A percentile compares a stretch with the other conserved stretches of the same genome.
Conservation (phyloP, 1,140 invertebrate species). For the Augochlora pura region DNA sequence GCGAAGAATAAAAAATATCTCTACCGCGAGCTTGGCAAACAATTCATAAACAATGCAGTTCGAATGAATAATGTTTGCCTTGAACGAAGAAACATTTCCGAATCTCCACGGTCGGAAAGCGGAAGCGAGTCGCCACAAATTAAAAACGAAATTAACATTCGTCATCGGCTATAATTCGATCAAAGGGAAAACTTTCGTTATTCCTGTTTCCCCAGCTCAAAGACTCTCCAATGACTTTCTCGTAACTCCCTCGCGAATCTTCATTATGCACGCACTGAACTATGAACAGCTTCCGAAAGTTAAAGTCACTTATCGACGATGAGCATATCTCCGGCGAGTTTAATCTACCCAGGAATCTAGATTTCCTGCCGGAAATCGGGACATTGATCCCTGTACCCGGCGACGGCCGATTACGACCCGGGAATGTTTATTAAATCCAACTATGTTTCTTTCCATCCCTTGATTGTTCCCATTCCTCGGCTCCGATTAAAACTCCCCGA, state of each 20-base stretch:
- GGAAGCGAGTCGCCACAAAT: background rate
- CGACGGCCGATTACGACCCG: conserved; percentile 60
- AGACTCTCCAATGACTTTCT: conserved; percentile 53
- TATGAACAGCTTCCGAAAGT: conserved; percentile 64
- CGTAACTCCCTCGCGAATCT: conserved; percentile 57
- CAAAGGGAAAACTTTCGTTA: conserved; percentile 53
- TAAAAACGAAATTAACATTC: conserved; percentile 16
- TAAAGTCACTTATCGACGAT: conserved; percentile 64
- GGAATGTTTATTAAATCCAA: conserved; percentile 65
- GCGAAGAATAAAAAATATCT: too few species aligned
- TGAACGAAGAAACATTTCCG: background rate
- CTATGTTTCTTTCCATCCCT: conserved; percentile 55
- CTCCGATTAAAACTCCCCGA: conserved; percentile 32
- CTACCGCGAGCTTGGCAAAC: too few species aligned
- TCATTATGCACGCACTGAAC: conserved; percentile 63
- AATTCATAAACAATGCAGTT: too few species aligned
- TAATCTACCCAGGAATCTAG: conserved; percentile 63
- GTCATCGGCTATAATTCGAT: conserved; percentile 32
- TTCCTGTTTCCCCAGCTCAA: conserved; percentile 37
- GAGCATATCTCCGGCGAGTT: conserved; percentile 62
- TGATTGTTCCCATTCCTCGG: conserved; percentile 24
- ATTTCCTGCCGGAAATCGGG: conserved; percentile 54
- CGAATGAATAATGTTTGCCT: too few species aligned
- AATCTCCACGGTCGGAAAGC: background rate
- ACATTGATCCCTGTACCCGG: conserved; percentile 51